Percentiles rank a stretch among this genome's conserved stretches.
These are phyloP conservation scores for Luidia sarsii DNA, from an alignment of 53 echinoderm and acorn worm genomes.

Conservation along the genomic window DNA sequence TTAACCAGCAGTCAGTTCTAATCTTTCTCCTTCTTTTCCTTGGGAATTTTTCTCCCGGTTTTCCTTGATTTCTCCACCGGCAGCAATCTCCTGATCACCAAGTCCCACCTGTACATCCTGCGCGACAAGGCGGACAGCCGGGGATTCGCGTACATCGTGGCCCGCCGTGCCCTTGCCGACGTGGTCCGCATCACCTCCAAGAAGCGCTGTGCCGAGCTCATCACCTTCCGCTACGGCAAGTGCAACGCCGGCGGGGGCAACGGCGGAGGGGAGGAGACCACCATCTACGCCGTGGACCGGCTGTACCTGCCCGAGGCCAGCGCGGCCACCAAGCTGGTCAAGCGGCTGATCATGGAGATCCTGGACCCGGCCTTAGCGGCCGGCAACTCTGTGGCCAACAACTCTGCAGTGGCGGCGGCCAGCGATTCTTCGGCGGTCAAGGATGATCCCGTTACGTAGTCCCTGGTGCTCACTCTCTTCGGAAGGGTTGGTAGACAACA, in stretches of 20 bases:
- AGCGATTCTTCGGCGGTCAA: too few relatives aligned
- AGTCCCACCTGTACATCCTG: conserved; percentile 80
- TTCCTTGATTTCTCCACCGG: too few relatives aligned
- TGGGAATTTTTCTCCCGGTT: too few relatives aligned
- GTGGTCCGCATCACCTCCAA: conserved; percentile 96
- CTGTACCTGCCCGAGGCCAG: conserved; percentile 87
- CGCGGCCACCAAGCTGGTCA: conserved; percentile 90
- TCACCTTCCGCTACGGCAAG: conserved; percentile 95
- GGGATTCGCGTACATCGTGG: conserved; percentile 90
- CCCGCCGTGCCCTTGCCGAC: conserved; percentile 79
- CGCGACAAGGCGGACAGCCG: conserved; percentile 77
- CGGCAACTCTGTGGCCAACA: background rate
- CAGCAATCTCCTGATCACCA: conserved; percentile 83
- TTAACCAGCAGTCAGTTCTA: too few relatives aligned
- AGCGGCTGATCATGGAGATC: conserved; percentile 52
- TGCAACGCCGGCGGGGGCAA: conserved; percentile 85
- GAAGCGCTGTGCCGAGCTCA: conserved; percentile 94
- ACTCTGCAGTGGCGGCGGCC: too few relatives aligned
- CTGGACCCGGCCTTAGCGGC: conserved; percentile 11
- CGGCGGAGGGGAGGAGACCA: conserved; percentile 72
- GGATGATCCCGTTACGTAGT: conserved; percentile 16
- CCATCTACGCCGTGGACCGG: conserved; percentile 72
- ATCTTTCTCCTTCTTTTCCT: too few relatives aligned
- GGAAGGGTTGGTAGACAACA: too few relatives aligned
- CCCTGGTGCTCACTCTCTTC: conserved; percentile 7